Percentiles rank a stretch among this genome's conserved stretches.
Evolutionary conservation across 2,888 invertebrate species (phyloP).

Genomic region (Drosophila pegasa): DNA sequence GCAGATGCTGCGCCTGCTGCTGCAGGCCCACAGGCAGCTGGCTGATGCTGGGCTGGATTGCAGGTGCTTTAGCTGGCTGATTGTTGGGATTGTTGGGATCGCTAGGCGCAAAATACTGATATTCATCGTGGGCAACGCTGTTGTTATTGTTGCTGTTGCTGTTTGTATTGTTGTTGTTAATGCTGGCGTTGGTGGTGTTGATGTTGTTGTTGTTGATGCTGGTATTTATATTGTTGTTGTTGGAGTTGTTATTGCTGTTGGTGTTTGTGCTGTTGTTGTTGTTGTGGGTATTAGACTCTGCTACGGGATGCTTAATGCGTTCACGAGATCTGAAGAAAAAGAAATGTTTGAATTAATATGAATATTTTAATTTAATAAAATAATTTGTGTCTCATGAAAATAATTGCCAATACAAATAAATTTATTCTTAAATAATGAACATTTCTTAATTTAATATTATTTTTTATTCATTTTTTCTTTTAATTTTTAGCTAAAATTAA

Average conservation of each 20-base stretch:
- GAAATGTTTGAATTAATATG: background rate
- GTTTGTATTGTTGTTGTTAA: constrained; percentile 35
- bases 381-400: background rate
- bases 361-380: background rate
- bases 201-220: constrained; percentile 32
- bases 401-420: background rate
- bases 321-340: constrained; percentile 76
- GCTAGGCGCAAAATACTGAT: constrained; percentile 82
- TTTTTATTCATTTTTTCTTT: too few species aligned
- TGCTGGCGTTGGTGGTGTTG: constrained; percentile 22
- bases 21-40: constrained; percentile 59
- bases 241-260: constrained; percentile 27
- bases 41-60: constrained; percentile 41
- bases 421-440: too few species aligned
- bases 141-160: constrained; percentile 56
- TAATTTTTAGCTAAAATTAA: too few species aligned
- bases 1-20: constrained; percentile 70
- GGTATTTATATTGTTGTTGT: constrained; percentile 13
- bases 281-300: constrained; percentile 16
- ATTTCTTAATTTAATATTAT: too few species aligned
- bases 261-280: constrained; percentile 17
- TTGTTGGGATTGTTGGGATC: constrained; percentile 83
- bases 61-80: constrained; percentile 44
- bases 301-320: constrained; percentile 61
- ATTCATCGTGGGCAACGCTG: constrained; percentile 73